Conservation (phyloP, 2,888 invertebrate genomes). For the Tiphia femorata region DNA sequence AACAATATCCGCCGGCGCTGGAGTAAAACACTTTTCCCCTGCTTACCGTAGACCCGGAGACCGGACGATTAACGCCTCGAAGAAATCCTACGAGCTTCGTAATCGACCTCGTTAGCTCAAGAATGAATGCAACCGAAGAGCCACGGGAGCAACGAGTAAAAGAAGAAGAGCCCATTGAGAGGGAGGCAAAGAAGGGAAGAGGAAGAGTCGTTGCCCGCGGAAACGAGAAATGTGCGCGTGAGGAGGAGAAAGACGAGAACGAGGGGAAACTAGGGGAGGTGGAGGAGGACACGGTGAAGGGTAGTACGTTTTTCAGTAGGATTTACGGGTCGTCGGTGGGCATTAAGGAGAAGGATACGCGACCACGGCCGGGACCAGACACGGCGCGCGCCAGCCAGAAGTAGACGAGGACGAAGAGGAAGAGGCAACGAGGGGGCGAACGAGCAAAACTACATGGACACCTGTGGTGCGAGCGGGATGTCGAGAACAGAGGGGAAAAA, state of each 20-base stretch:
- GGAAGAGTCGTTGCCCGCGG: background rate
- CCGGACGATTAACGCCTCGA: slow-evolving; percentile 16
- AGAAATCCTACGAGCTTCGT: slow-evolving; percentile 40
- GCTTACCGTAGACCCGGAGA: too few species aligned
- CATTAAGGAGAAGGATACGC: slow-evolving; percentile 45
- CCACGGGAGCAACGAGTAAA: background rate
- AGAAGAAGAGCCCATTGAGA: slow-evolving; percentile 4
- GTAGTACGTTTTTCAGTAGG: slow-evolving; percentile 39
- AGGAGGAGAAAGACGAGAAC: slow-evolving; percentile 2
- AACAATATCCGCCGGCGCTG: too few species aligned
- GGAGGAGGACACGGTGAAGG: too few species aligned
- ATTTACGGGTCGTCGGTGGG: slow-evolving; percentile 46
- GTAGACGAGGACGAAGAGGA: background rate
- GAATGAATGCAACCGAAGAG: slow-evolving; percentile 29
- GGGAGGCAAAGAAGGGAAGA: background rate
- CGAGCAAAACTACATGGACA: too few species aligned
- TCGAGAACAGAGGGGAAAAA: too few species aligned
- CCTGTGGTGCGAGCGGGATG: too few species aligned
- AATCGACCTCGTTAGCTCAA: slow-evolving; percentile 44
- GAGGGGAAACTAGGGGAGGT: slow-evolving; percentile 15
- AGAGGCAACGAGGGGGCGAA: background rate
- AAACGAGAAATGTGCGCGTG: background rate
- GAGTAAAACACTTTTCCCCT: too few species aligned
- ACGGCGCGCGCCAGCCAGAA: slow-evolving; percentile 25
- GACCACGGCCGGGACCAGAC: slow-evolving; percentile 33